Percentiles rank a stretch among this genome's conserved stretches.
phyloP scores from a whole-genome alignment of 2,888 invertebrate species.

The Bombylius major region DNA sequence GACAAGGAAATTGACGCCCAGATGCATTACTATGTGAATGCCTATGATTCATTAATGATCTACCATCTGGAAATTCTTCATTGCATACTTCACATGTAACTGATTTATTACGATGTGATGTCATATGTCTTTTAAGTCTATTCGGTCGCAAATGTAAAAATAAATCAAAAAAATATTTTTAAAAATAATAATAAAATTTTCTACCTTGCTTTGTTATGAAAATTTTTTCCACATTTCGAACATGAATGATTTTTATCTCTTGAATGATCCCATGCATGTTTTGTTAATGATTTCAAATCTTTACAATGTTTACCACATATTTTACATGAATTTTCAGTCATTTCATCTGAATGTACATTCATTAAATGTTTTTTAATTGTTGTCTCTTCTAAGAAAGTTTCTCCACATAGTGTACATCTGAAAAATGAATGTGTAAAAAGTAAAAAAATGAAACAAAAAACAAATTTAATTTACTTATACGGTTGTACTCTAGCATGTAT shows the following conservation, averaged over 20 bases:
- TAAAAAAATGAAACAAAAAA: not conserved
- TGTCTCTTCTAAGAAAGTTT: constrained; percentile 48
- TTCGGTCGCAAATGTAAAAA: not conserved
- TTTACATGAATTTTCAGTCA: constrained; percentile 52
- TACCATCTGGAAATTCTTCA: constrained; percentile 56
- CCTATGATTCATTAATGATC: constrained; percentile 55
- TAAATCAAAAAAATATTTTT: not conserved
- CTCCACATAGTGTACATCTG: constrained; percentile 52
- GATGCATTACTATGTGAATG: constrained; percentile 44
- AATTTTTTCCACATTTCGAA: constrained; percentile 55
- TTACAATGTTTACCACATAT: constrained; percentile 56
- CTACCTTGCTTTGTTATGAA: constrained; percentile 51
- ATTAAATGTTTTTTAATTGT: constrained; percentile 51
- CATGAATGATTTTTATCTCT: constrained; percentile 50
- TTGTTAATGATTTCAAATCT: constrained; percentile 50
- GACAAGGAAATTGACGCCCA: constrained; percentile 64
- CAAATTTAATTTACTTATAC: constrained; percentile 30
- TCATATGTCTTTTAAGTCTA: constrained; percentile 50
- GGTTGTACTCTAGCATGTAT: constrained; percentile 53
- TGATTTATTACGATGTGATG: constrained; percentile 57
- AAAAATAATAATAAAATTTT: not conserved
- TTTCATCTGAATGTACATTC: constrained; percentile 44
- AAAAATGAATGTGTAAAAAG: not conserved
- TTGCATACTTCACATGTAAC: constrained; percentile 57
- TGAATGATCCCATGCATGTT: constrained; percentile 58